These are phyloP conservation scores for Hippocampus comes DNA, from an alignment of 2,113 vertebrate species.

Conservation along the genomic window DNA sequence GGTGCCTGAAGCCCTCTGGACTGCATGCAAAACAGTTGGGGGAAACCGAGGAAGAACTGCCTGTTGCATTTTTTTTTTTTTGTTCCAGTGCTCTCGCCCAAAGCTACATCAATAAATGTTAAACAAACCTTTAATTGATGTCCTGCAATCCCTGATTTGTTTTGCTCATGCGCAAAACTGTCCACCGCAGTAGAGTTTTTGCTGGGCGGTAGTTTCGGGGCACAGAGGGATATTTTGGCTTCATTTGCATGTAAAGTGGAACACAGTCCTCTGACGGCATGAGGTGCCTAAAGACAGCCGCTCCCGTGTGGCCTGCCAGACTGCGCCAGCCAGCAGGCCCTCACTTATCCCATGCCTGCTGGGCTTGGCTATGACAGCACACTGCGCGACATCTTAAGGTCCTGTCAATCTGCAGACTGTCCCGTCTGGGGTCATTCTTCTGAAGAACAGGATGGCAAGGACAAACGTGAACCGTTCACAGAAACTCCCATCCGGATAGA, in stretches of 20 bases:
- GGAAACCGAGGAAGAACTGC: conserved; percentile 7
- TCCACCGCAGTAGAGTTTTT: conserved; percentile 35
- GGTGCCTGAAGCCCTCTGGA: conserved; percentile 17
- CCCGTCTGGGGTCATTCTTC: conserved; percentile 56
- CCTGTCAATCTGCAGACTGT: conserved; percentile 64
- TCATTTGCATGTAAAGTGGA: conserved; percentile 76
- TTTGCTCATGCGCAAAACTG: background rate
- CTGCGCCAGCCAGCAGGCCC: conserved; percentile 56
- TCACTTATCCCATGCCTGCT: conserved; percentile 61
- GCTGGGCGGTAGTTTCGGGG: conserved; percentile 50
- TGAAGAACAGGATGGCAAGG: conserved; percentile 65
- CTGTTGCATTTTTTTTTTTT: conserved; percentile 7
- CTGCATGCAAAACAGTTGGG: conserved; percentile 9
- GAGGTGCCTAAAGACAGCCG: conserved; percentile 62
- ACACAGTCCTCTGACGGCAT: conserved; percentile 47
- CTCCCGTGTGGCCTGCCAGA: conserved; percentile 57
- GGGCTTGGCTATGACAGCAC: conserved; percentile 62
- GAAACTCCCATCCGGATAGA: conserved; percentile 39
- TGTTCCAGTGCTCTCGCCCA: conserved; percentile 1
- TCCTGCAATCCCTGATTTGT: conserved; percentile 5
- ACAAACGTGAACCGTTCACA: conserved; percentile 53
- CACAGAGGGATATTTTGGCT: conserved; percentile 58
- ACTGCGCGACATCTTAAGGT: conserved; percentile 64
- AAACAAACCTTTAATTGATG: conserved; percentile 32
- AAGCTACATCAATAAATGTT: conserved; percentile 13